These are phyloP conservation scores for Pedetes capensis DNA, from an alignment of 2,113 vertebrate species.

Conservation along the genomic window DNA sequence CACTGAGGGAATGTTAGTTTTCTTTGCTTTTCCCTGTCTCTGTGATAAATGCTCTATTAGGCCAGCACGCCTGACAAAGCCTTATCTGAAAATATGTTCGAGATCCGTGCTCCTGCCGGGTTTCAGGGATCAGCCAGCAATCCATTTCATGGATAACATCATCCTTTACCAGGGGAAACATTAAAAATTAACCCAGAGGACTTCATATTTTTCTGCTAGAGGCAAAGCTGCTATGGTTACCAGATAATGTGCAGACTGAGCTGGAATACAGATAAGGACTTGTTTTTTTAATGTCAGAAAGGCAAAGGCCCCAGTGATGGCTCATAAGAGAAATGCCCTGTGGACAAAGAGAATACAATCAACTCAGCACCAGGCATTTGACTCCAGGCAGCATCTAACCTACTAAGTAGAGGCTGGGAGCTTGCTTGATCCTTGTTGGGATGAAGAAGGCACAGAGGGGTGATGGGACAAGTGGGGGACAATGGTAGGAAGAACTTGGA, in stretches of 20 bases:
- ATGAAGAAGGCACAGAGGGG: neutral
- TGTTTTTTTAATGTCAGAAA: constrained; percentile 48
- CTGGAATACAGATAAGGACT: constrained; percentile 67
- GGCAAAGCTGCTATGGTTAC: constrained; percentile 79
- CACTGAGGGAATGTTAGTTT: constrained; percentile 34
- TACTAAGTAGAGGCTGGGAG: constrained; percentile 33
- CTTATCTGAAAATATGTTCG: constrained; percentile 75
- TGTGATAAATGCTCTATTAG: constrained; percentile 76
- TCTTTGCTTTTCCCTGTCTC: constrained; percentile 46
- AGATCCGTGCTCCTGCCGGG: constrained; percentile 62
- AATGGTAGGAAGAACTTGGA: neutral
- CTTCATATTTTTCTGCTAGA: constrained; percentile 76
- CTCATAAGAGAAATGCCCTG: constrained; percentile 41
- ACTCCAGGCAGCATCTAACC: constrained; percentile 56
- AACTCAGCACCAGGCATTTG: constrained; percentile 18
- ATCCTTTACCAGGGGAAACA: constrained; percentile 74
- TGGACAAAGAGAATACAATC: constrained; percentile 55
- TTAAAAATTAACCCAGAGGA: constrained; percentile 80
- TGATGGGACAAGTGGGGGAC: neutral
- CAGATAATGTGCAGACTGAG: constrained; percentile 62
- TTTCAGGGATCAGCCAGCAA: constrained; percentile 72
- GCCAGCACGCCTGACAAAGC: constrained; percentile 65
- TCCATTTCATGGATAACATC: constrained; percentile 72
- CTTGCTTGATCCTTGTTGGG: constrained; percentile 3
- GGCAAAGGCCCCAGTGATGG: constrained; percentile 50